A percentile compares a stretch with the other conserved stretches of the same genome.
Conservation (phyloP, 2,113 vertebrate species). For the Platysternon megacephalum region DNA sequence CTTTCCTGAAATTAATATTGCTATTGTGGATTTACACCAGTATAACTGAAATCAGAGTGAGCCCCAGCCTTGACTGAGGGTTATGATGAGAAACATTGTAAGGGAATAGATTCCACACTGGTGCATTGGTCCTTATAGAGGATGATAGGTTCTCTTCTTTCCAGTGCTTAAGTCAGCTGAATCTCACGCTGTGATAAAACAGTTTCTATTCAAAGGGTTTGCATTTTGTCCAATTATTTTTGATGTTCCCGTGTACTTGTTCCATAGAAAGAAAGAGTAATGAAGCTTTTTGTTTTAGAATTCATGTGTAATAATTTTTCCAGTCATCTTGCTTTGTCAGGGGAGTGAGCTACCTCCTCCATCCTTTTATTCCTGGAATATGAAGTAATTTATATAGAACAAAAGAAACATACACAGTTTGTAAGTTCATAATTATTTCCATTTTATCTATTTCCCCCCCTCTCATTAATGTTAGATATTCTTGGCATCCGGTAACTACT, state of each 20-base stretch:
- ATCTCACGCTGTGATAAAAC: neutral
- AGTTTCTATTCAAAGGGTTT: neutral
- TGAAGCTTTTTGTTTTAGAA: neutral
- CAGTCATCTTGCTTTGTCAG: neutral
- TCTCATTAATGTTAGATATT: constrained; percentile 47
- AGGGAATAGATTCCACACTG: neutral
- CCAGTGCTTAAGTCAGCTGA: neutral
- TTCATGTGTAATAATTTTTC: neutral
- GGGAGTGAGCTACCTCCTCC: neutral
- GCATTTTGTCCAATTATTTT: neutral
- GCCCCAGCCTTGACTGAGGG: neutral
- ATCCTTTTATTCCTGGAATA: neutral
- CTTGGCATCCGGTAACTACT: constrained; percentile 57
- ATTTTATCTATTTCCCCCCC: neutral
- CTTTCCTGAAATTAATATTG: neutral
- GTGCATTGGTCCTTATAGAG: neutral
- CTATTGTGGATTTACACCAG: neutral
- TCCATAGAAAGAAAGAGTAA: neutral
- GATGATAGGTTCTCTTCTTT: neutral
- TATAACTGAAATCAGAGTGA: neutral
- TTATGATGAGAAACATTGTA: neutral
- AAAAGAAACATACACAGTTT: constrained; percentile 4
- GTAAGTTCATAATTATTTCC: constrained; percentile 32
- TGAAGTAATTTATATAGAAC: neutral
- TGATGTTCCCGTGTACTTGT: neutral